phyloP scores from a whole-genome alignment of 2,113 vertebrate genomes.

The Leptocoma aspasia region DNA sequence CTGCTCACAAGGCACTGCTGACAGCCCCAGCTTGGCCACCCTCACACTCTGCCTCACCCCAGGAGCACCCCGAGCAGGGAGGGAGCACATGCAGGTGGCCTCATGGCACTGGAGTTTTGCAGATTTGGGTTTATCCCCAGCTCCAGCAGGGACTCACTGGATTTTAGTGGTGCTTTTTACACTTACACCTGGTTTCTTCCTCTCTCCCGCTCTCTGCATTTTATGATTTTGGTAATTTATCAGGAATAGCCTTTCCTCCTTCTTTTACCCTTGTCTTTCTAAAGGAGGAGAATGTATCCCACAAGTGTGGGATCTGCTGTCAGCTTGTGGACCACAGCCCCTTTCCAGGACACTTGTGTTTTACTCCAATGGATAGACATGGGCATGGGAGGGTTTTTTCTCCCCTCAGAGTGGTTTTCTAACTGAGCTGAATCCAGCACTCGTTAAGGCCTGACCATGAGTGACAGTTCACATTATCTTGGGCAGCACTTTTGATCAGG shows the following conservation, averaged over 20 bases:
- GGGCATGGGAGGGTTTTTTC: background rate
- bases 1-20: background rate
- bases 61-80: background rate
- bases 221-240: slow-evolving; percentile 1
- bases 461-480: background rate
- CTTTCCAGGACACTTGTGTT: background rate
- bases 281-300: background rate
- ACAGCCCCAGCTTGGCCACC: background rate
- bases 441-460: background rate
- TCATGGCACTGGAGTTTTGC: background rate
- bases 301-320: background rate
- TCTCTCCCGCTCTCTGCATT: background rate
- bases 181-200: background rate
- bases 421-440: background rate
- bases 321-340: background rate
- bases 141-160: background rate
- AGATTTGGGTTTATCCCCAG: background rate
- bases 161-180: background rate
- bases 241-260: background rate
- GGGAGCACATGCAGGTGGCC: background rate
- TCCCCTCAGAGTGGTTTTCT: background rate
- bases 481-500: background rate
- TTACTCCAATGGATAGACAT: background rate
- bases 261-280: background rate
- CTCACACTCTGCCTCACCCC: background rate